Conservation (phyloP, 2,888 invertebrate species). For the Linnaemya vulpina region DNA sequence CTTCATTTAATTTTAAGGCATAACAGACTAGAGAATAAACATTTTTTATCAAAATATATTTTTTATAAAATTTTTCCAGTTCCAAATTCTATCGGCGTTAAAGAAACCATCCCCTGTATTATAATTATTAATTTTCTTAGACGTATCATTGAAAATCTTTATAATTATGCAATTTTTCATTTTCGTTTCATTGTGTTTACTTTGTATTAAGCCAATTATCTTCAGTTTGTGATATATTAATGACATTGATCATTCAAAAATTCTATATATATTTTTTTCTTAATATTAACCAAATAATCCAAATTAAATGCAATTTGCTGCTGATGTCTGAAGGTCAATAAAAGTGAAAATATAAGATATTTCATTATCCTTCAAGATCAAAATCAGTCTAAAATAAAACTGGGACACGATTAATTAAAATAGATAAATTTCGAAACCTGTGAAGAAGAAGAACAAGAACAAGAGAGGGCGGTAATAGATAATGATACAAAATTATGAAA, state of each 20-base stretch:
- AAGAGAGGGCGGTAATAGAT: background rate
- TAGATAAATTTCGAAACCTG: background rate
- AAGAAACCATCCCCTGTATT: no score
- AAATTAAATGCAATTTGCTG: conserved; percentile 3
- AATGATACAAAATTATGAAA: conserved; percentile 3
- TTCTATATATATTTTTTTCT: background rate
- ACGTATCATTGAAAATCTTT: background rate
- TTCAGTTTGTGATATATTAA: conserved; percentile 17
- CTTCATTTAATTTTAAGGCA: no score
- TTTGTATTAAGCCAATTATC: conserved; percentile 7
- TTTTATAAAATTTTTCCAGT: no score
- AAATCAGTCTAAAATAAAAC: conserved; percentile 15
- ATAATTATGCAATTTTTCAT: background rate
- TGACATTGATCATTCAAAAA: conserved; percentile 50
- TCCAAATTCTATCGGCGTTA: no score
- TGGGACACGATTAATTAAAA: conserved; percentile 31
- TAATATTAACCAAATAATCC: background rate
- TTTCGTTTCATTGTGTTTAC: background rate
- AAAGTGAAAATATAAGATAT: conserved; percentile 9
- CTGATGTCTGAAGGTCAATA: conserved; percentile 44
- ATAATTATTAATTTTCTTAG: no score
- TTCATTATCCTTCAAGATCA: conserved; percentile 36
- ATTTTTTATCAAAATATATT: no score
- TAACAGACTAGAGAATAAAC: no score
- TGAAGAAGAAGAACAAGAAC: background rate